Evolutionary conservation across 2,113 vertebrate genomes (phyloP).

Genomic region (Melanerpes formicivorus): DNA sequence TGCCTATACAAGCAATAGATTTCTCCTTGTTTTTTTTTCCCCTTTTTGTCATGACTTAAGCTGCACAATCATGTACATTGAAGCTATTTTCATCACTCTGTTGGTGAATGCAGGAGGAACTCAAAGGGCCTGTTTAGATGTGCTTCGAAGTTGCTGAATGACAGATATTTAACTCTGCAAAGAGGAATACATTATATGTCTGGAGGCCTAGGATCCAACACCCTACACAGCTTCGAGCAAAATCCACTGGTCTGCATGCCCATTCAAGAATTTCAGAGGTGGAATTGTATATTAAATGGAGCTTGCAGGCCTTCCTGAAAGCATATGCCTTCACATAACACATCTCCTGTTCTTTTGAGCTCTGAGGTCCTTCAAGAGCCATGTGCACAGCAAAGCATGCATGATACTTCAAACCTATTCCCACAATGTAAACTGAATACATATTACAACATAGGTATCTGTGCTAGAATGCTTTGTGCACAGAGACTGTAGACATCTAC

Average conservation of each 20-base stretch:
- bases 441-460: background rate
- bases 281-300: background rate
- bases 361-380: background rate
- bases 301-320: background rate
- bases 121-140: constrained; percentile 43
- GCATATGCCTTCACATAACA: background rate
- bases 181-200: background rate
- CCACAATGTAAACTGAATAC: accelerated
- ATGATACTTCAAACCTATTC: background rate
- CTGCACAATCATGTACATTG: constrained; percentile 16
- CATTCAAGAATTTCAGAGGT: background rate
- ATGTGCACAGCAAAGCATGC: accelerated
- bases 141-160: constrained; percentile 10
- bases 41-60: background rate
- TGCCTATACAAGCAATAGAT: background rate
- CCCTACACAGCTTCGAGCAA: background rate
- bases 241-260: background rate
- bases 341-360: background rate
- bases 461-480: background rate
- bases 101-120: background rate
- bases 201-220: background rate
- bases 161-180: constrained; percentile 22
- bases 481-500: background rate
- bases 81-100: constrained; percentile 30
- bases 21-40: background rate